phyloP scores from a whole-genome alignment of 2,888 invertebrate genomes.

The Trimorus sp. region DNA sequence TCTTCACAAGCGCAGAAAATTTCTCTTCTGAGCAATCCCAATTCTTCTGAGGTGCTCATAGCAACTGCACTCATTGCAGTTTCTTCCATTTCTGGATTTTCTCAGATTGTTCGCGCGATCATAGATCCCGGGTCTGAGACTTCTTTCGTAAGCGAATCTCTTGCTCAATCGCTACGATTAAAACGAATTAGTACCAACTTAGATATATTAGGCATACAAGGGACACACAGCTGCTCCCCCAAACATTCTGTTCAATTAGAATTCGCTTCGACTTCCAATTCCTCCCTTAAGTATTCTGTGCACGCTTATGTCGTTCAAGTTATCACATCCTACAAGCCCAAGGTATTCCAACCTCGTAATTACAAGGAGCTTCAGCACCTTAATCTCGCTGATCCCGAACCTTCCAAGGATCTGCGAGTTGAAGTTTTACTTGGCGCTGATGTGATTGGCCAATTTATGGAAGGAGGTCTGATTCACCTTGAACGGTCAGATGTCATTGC shows the following conservation, averaged over 20 bases:
- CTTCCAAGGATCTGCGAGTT: background rate
- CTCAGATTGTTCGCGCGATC: conserved; percentile 26
- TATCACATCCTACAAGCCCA: conserved; percentile 23
- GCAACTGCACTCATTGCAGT: conserved; percentile 21
- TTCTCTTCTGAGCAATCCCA: too few relatives aligned
- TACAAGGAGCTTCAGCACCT: background rate
- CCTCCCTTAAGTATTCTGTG: background rate
- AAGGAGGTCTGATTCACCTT: background rate
- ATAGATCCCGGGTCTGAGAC: conserved; percentile 43
- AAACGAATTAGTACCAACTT: background rate
- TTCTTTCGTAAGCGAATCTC: conserved; percentile 24
- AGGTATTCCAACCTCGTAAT: background rate
- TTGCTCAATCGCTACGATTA: conserved; percentile 21
- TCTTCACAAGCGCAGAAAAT: too few relatives aligned
- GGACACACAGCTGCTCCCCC: background rate
- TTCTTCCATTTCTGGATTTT: conserved; percentile 3
- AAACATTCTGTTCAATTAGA: background rate
- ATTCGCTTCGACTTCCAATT: background rate
- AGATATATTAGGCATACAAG: conserved; percentile 9
- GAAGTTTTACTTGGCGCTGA: conserved; percentile 18
- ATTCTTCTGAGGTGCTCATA: conserved; percentile 16
- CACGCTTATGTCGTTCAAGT: conserved; percentile 12
- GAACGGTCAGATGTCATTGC: conserved; percentile 8
- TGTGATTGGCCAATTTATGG: conserved; percentile 3
- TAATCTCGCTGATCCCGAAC: conserved; percentile 9